Evolutionary conservation across 2,797 vertebrate species (phyloP).

Genomic region (Sebastes oblongus): DNA sequence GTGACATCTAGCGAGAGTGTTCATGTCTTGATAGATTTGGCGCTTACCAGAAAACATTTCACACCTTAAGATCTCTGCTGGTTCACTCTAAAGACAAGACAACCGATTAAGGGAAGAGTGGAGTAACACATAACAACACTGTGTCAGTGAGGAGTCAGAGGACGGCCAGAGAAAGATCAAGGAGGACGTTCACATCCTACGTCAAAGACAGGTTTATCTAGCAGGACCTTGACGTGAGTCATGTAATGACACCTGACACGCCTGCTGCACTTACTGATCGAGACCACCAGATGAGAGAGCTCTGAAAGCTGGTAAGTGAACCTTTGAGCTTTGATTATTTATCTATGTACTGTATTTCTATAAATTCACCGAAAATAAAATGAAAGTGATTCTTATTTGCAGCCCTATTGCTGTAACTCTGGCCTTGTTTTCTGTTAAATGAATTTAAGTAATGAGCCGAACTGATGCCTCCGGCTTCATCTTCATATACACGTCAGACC

Average conservation of each 20-base stretch:
- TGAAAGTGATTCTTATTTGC: background rate
- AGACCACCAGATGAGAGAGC: background rate
- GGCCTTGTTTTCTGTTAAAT: background rate
- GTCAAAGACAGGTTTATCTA: background rate
- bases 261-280: background rate
- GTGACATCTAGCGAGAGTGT: background rate
- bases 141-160: background rate
- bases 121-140: background rate
- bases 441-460: conserved; percentile 27
- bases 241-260: background rate
- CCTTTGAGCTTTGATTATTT: background rate
- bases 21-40: background rate
- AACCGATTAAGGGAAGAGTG: background rate
- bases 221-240: background rate
- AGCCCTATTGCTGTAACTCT: background rate
- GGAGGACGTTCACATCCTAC: too few relatives aligned
- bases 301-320: background rate
- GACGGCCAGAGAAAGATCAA: too few relatives aligned
- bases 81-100: background rate
- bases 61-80: background rate
- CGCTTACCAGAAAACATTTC: background rate
- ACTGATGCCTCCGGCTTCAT: conserved; percentile 20
- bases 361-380: background rate
- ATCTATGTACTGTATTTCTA: background rate
- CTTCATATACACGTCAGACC: conserved; percentile 15